These are phyloP conservation scores for Siniperca obscura DNA, from an alignment of 2,797 vertebrate species.

Conservation along the genomic window DNA sequence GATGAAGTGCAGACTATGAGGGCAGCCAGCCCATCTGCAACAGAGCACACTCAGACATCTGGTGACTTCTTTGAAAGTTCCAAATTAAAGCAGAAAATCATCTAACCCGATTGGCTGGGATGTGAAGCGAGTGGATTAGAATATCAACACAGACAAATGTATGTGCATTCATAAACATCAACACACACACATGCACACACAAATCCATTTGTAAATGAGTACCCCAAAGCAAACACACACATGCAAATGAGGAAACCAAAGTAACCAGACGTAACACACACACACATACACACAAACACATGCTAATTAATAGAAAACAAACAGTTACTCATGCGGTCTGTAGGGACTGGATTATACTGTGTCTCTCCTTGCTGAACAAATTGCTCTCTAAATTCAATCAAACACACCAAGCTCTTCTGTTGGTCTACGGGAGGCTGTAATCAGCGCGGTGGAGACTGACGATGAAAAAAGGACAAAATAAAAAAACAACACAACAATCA, in stretches of 20 bases:
- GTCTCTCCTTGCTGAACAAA: slow-evolving; percentile 77
- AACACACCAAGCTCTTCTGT: slow-evolving; percentile 61
- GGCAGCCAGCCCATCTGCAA: slow-evolving; percentile 66
- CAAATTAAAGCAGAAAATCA: slow-evolving; percentile 65
- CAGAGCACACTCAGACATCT: slow-evolving; percentile 54
- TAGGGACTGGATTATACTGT: slow-evolving; percentile 73
- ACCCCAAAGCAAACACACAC: slow-evolving; percentile 42
- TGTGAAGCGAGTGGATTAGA: slow-evolving; percentile 52
- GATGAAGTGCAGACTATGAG: slow-evolving; percentile 56
- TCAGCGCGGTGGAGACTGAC: slow-evolving; percentile 54
- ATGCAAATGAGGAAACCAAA: slow-evolving; percentile 61
- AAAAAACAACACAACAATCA: slow-evolving; percentile 33
- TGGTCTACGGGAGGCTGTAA: slow-evolving; percentile 66
- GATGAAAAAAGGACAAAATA: slow-evolving; percentile 40
- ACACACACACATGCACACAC: slow-evolving; percentile 9
- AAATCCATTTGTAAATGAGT: slow-evolving; percentile 29
- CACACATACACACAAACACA: slow-evolving; percentile 46
- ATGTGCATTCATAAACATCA: slow-evolving; percentile 50
- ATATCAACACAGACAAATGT: slow-evolving; percentile 66
- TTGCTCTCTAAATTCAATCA: slow-evolving; percentile 82
- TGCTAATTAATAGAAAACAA: slow-evolving; percentile 82
- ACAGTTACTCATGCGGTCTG: slow-evolving; percentile 73
- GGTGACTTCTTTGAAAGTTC: slow-evolving; percentile 63
- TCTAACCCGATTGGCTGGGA: slow-evolving; percentile 52
- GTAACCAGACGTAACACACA: slow-evolving; percentile 25